Conservation (phyloP, 2,888 invertebrate genomes). For the Papilio protenor region DNA sequence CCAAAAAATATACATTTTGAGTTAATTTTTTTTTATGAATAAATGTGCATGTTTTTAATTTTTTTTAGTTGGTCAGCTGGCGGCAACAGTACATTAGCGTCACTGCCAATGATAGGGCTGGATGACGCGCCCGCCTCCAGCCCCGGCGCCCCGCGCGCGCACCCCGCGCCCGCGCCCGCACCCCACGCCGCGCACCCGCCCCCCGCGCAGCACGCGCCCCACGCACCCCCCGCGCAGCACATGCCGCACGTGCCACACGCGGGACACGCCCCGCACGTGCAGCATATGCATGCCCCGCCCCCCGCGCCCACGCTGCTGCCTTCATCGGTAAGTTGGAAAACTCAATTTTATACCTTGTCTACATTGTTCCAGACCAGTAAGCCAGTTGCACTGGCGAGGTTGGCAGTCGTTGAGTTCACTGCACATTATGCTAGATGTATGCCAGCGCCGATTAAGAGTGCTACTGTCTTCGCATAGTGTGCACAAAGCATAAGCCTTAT, state of each 20-base stretch:
- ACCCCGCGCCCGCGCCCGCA: constrained; percentile 34
- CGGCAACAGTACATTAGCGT: constrained; percentile 88
- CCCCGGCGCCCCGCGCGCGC: constrained; percentile 45
- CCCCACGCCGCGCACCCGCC: not conserved
- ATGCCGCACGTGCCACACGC: constrained; percentile 38
- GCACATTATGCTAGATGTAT: too few species aligned
- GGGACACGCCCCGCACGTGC: constrained; percentile 25
- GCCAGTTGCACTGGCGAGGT: too few species aligned
- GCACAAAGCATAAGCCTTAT: too few species aligned
- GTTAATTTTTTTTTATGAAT: too few species aligned
- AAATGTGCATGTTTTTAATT: not conserved
- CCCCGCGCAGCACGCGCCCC: constrained; percentile 48
- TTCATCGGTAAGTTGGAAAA: constrained; percentile 28
- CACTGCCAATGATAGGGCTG: constrained; percentile 89
- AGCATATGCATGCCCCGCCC: constrained; percentile 40
- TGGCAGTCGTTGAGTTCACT: too few species aligned
- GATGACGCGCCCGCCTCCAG: constrained; percentile 69
- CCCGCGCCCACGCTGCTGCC: constrained; percentile 42
- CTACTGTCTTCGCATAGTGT: too few species aligned
- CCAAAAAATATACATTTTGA: too few species aligned
- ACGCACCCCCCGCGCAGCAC: constrained; percentile 49
- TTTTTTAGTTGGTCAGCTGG: constrained; percentile 85
- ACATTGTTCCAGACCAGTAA: too few species aligned
- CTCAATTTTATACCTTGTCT: not conserved
- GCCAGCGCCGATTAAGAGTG: too few species aligned